Evolutionary conservation across 2,888 invertebrate genomes (phyloP), one percentile per base, ranked within the genome.

Genomic region (Stictocephala bisonia): DNA sequence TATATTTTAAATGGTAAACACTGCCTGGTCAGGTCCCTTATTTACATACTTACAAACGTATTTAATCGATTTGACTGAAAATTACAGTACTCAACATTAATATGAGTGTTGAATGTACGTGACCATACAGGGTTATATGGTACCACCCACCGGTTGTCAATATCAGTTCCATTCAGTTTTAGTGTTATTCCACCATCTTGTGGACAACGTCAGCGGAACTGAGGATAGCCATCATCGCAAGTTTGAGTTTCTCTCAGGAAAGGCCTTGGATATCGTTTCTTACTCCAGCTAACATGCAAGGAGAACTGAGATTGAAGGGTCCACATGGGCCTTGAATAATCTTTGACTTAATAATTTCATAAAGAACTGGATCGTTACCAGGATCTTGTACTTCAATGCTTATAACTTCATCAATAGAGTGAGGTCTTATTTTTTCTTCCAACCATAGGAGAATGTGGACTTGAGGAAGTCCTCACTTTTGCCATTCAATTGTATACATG

Each of bases 261-360:
- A 67, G 75, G 27, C 74, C 73, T 73, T 71, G 79, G 79, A 71
- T 77, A 80, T 56, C 70, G 11, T 50, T 80, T 80, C 2, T 73
- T 76, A 75, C 80, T 79, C 67, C 75, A 40, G 9, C n/a, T 41
- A 75, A 75, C 83, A 84, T 84, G 79, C 84, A 85, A 1, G 82
- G 81, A 20, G 82, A 80, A 22, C 77, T 76, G 3, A 35, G 51
- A 76, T 83, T 83, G 15, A 79, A 50, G n/a, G 13, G 26, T 6
- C 82, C 82, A 69, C 78, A 76, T 9, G 75, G 77, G 15, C 82
- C 82, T 79, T 82, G 83, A 66, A 82, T 80, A 81, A 84, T 84
- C 53, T 82, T 78, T 68, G 51, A 78, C 1, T 20, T 80, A 1
- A 81, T 77, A 44, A 80, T 71, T n/a, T 80, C 77, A 75, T 73